These are phyloP conservation scores for Himalopsyche japonica DNA, from an alignment of 2,888 invertebrate genomes.

Conservation along the genomic window DNA sequence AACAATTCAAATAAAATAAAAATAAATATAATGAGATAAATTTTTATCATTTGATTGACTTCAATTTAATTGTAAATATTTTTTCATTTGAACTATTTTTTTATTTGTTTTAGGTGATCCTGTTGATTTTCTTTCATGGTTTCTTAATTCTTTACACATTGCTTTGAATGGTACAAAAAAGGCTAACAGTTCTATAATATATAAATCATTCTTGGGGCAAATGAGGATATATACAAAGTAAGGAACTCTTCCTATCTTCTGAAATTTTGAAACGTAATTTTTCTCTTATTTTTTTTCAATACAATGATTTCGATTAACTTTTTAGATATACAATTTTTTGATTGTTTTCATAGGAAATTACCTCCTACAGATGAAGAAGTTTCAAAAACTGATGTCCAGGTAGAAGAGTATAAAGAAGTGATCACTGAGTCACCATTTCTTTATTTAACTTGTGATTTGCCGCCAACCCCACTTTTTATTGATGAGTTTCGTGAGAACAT, in stretches of 20 bases:
- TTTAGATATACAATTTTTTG: neutral
- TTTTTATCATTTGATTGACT: neutral
- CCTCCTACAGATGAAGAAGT: constrained; percentile 92
- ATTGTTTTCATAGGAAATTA: constrained; percentile 72
- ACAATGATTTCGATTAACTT: neutral
- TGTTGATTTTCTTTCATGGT: constrained; percentile 97
- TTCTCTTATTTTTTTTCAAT: neutral
- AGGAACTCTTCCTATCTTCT: neutral
- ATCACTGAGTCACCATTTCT: constrained; percentile 91
- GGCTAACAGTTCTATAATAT: constrained; percentile 86
- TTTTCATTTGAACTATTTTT: no score
- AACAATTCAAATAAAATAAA: neutral
- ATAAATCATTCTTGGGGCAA: constrained; percentile 90
- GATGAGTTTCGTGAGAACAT: constrained; percentile 98
- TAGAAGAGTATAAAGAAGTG: constrained; percentile 86
- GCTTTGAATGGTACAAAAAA: constrained; percentile 93
- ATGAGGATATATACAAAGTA: constrained; percentile 82
- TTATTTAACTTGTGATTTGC: constrained; percentile 96
- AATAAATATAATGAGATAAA: neutral
- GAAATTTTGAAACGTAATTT: neutral
- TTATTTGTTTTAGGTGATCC: constrained; percentile 76
- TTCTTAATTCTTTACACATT: constrained; percentile 92
- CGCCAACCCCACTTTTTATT: constrained; percentile 95
- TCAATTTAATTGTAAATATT: no score
- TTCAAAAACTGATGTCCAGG: constrained; percentile 78